Evolutionary conservation across 2,888 invertebrate species (phyloP), one percentile per base, ranked within the genome.

Genomic region (Nymphalis polychloros): DNA sequence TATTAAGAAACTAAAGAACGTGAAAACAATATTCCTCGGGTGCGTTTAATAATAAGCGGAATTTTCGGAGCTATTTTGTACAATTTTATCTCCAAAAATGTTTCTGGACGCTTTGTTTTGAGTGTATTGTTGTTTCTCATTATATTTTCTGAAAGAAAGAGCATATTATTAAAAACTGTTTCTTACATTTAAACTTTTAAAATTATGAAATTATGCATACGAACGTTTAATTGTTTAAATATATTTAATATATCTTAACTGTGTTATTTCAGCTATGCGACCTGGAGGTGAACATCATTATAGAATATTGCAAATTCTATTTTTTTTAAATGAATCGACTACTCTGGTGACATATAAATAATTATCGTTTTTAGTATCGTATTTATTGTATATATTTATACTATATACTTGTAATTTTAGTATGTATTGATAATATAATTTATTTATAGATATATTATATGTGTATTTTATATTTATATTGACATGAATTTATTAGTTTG

Each of bases 51-150:
- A 19, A 47, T 17, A 17, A 17, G 53, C 17, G 27, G n/a, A 47
- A 48, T 60, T 60, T 46, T 63, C 49, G 57, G 41, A 53, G 55
- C 55, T 41, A 67, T 66, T 64, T 71, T 49, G 57, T 46, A 60
- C 31, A 63, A 65, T 71, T 71, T 69, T 71, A 46, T 57, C 41
- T 60, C 71, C 57, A 20, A 69, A 69, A 66, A 63, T 41, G 13
- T 62, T 55, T 64, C 35, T 53, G 27, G 23, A 23, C 48, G 61
- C 59, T 65, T 69, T 69, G 69, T 65, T 69, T 64, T 46, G 52
- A 62, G 65, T 46, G 27, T 59, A 65, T 69, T 69, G 62, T 67
- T 66, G 61, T 61, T 67, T 47, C 62, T 67, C 63, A 63, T 67
- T 67, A 57, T 57, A 41, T 57, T 67, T 62, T 52, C 46, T 63